Evolutionary conservation across 2,113 vertebrate species (phyloP).

Genomic region (Narcine bancroftii): DNA sequence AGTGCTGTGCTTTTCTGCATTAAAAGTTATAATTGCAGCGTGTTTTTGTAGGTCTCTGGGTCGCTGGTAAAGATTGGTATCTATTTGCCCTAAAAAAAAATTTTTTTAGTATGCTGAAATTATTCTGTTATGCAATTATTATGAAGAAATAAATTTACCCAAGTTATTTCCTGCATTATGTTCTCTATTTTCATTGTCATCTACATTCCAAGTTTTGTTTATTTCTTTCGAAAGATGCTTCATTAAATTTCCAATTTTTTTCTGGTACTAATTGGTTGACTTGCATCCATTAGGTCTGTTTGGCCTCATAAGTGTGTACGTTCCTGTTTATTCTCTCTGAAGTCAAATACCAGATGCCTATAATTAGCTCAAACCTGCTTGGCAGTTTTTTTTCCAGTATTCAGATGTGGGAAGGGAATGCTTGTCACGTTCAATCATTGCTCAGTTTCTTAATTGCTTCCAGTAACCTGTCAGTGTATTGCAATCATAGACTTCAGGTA

Average conservation of each 20-base stretch:
- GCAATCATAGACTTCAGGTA: background rate
- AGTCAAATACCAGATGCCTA: background rate
- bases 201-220: background rate
- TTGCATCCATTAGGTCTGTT: background rate
- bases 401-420: conserved; percentile 9
- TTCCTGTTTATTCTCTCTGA: background rate
- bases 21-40: background rate
- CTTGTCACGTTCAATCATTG: background rate
- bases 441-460: background rate
- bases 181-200: background rate
- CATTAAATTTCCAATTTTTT: conserved; percentile 6
- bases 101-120: background rate
- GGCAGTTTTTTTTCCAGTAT: background rate
- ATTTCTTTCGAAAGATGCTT: background rate
- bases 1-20: background rate
- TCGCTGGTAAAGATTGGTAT: background rate
- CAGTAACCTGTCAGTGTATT: background rate
- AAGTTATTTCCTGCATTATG: background rate
- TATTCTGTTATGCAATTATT: background rate
- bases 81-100: background rate
- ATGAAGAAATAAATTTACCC: background rate
- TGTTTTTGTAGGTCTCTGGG: background rate
- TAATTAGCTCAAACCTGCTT: background rate
- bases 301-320: background rate
- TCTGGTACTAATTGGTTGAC: background rate